These are phyloP conservation scores for Hylomyscus alleni DNA, from an alignment of 2,797 vertebrate genomes.

Conservation along the genomic window DNA sequence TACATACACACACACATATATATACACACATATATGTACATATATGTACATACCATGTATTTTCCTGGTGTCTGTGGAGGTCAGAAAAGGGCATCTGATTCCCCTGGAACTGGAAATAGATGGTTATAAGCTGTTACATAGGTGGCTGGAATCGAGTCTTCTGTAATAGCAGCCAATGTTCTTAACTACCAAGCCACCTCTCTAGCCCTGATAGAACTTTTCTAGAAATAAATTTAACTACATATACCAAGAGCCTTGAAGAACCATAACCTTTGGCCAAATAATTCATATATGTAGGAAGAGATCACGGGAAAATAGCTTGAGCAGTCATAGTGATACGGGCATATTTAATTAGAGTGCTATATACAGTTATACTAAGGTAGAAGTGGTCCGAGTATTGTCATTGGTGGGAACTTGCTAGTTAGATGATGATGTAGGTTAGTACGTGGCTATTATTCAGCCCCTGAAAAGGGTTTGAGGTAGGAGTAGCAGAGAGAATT, in stretches of 20 bases:
- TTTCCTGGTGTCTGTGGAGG: background rate
- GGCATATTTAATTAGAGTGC: conserved; percentile 9
- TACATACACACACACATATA: no score
- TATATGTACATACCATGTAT: background rate
- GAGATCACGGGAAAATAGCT: conserved; percentile 28
- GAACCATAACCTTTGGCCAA: conserved; percentile 20
- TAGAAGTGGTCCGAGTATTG: background rate
- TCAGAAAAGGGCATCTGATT: background rate
- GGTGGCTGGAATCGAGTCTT: background rate
- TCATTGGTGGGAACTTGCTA: background rate
- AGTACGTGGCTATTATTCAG: background rate
- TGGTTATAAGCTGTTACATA: background rate
- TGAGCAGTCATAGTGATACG: background rate
- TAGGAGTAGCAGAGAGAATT: background rate
- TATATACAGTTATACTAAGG: background rate
- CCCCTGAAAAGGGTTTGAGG: background rate
- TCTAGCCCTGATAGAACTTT: background rate
- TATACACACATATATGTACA: no score
- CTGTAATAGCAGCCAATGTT: background rate
- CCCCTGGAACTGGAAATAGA: background rate
- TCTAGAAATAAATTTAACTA: conserved; percentile 59
- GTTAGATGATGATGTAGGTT: background rate
- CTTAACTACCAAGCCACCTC: background rate
- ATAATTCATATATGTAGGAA: background rate
- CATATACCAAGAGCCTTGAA: conserved; percentile 37